Conservation (phyloP, 2,888 invertebrate species). For the Napeogenes sylphis region DNA sequence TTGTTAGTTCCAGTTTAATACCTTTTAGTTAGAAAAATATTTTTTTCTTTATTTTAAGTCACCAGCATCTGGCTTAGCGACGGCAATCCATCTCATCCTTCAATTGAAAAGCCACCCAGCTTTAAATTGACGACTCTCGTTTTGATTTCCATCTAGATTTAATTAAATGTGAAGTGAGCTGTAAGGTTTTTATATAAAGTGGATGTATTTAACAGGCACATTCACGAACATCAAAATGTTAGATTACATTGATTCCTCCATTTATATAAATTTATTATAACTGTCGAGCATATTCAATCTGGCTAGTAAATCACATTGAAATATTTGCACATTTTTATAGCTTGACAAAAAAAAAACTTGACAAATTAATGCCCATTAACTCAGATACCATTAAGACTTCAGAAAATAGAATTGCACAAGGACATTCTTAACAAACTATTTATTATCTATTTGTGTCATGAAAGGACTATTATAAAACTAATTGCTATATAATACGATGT, state of each 20-base stretch:
- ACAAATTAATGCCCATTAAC: background rate
- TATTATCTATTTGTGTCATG: constrained; percentile 9
- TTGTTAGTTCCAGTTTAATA: background rate
- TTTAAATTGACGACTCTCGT: constrained; percentile 3
- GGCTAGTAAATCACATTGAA: too few relatives aligned
- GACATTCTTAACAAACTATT: constrained; percentile 3
- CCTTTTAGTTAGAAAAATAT: background rate
- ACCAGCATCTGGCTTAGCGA: background rate
- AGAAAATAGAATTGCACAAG: constrained; percentile 5
- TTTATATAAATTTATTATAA: too few relatives aligned
- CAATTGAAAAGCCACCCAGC: background rate
- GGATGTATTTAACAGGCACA: too few relatives aligned
- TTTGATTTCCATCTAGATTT: constrained; percentile 1
- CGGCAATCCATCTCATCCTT: background rate
- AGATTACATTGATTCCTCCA: too few relatives aligned
- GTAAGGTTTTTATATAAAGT: too few relatives aligned
- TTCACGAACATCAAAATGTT: too few relatives aligned
- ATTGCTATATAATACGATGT: constrained; percentile 10
- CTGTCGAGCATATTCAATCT: too few relatives aligned
- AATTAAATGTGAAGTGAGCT: background rate
- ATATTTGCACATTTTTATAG: background rate
- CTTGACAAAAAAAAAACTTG: background rate
- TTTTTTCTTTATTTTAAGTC: background rate
- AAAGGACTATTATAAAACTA: constrained; percentile 10
- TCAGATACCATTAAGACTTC: constrained; percentile 1